Conservation (phyloP, 2,888 invertebrate genomes). For the Drosophila melanosoma region DNA sequence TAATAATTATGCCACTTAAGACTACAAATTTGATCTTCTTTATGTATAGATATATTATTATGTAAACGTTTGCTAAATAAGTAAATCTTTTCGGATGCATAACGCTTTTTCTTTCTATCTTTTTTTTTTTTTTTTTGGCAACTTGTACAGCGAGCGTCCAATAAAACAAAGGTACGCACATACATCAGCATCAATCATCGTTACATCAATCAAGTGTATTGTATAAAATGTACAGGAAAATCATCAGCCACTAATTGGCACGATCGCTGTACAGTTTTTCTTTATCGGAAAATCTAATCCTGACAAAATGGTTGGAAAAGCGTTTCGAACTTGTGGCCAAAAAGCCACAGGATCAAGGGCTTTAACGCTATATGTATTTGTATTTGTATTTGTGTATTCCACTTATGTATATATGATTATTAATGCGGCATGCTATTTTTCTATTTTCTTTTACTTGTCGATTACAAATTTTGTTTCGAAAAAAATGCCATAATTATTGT, state of each 20-base stretch:
- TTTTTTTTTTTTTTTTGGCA: neutral
- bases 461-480: slow-evolving; percentile 46
- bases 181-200: slow-evolving; percentile 23
- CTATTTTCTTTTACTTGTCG: slow-evolving; percentile 40
- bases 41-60: slow-evolving; percentile 42
- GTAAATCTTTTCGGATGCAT: slow-evolving; percentile 38
- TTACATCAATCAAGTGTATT: slow-evolving; percentile 31
- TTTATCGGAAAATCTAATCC: slow-evolving; percentile 26
- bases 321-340: slow-evolving; percentile 33
- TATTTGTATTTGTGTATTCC: slow-evolving; percentile 32
- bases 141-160: slow-evolving; percentile 56
- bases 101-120: neutral
- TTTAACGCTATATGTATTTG: slow-evolving; percentile 39
- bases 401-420: slow-evolving; percentile 31
- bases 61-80: slow-evolving; percentile 55
- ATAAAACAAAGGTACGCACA: slow-evolving; percentile 39
- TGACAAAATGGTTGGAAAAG: slow-evolving; percentile 21
- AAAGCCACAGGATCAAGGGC: slow-evolving; percentile 45
- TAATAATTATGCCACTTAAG: slow-evolving; percentile 58
- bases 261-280: slow-evolving; percentile 60
- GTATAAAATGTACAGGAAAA: slow-evolving; percentile 70
- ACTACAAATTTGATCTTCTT: slow-evolving; percentile 75
- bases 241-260: slow-evolving; percentile 37
- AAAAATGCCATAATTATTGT: slow-evolving; percentile 60
- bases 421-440: slow-evolving; percentile 34